Percentiles rank a stretch among this genome's conserved stretches.
These are phyloP conservation scores for Nothocercus julius DNA, from an alignment of 2,113 vertebrate genomes.

Conservation along the genomic window DNA sequence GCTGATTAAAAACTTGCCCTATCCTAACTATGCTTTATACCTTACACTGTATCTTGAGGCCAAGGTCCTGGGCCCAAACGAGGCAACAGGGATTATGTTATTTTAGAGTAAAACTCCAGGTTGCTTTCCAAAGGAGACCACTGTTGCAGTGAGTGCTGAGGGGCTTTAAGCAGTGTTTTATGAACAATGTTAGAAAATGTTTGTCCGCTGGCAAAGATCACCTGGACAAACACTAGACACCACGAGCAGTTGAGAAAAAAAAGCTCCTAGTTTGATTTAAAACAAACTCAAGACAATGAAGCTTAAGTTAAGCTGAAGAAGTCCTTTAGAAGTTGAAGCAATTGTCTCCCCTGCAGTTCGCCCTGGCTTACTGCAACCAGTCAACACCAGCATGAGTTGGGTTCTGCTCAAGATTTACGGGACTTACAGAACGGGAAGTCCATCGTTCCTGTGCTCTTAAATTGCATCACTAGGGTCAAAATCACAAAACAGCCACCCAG, in stretches of 20 bases:
- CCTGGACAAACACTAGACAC: too few species aligned
- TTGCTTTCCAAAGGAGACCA: neutral
- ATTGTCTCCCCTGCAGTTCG: neutral
- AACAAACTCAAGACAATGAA: neutral
- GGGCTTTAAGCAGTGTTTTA: neutral
- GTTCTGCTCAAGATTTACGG: neutral
- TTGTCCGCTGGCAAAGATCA: neutral
- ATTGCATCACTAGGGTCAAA: neutral
- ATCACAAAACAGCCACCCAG: too few species aligned
- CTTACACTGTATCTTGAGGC: fast-evolving
- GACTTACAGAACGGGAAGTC: neutral
- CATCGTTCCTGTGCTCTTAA: neutral
- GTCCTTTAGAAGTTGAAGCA: neutral
- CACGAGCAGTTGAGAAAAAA: neutral
- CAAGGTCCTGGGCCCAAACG: too few species aligned
- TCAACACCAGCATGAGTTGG: neutral
- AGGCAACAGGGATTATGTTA: neutral
- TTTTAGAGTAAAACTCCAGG: neutral
- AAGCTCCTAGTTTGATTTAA: neutral
- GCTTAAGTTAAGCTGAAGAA: neutral
- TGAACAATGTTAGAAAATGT: neutral
- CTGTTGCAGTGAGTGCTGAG: neutral
- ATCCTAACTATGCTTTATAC: fast-evolving
- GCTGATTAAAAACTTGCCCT: neutral
- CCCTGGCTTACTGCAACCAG: neutral